A percentile compares a stretch with the other conserved stretches of the same genome.
Conservation (phyloP, 2,888 invertebrate genomes). For the Drosophila mercatorum region DNA sequence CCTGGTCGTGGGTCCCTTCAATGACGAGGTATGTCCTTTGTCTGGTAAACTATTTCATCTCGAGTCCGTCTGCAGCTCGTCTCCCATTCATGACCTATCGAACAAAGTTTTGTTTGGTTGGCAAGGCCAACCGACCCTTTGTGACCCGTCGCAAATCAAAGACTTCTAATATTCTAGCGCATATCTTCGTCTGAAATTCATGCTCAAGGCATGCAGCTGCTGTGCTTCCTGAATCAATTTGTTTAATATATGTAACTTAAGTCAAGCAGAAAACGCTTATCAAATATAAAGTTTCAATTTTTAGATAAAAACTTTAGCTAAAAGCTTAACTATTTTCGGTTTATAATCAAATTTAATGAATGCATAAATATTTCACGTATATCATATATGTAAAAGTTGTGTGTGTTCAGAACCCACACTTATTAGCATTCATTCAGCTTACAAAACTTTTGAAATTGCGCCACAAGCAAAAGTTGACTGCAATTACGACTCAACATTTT, state of each 20-base stretch:
- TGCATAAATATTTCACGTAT: background rate
- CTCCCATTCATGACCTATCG: slow-evolving; percentile 40
- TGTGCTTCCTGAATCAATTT: background rate
- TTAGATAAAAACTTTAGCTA: background rate
- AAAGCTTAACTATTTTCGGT: background rate
- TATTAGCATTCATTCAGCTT: background rate
- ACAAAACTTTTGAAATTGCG: background rate
- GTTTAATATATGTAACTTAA: background rate
- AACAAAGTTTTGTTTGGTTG: slow-evolving; percentile 11
- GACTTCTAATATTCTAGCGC: slow-evolving; percentile 8
- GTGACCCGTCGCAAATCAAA: slow-evolving; percentile 4
- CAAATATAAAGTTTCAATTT: background rate
- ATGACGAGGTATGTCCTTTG: slow-evolving; percentile 23
- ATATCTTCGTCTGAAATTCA: background rate
- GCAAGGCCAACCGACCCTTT: slow-evolving; percentile 28
- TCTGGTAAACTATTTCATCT: slow-evolving; percentile 23
- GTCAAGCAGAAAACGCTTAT: background rate
- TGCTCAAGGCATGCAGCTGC: background rate
- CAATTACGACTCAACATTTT: slow-evolving; percentile 42
- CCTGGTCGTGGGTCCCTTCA: slow-evolving; percentile 33
- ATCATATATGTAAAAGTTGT: background rate
- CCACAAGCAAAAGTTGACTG: slow-evolving; percentile 26
- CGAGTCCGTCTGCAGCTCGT: slow-evolving; percentile 24
- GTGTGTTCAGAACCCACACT: background rate
- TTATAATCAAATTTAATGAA: background rate